Base-by-base conservation (phyloP, 2,888 invertebrate genomes). In the Luperina testacea region DNA sequence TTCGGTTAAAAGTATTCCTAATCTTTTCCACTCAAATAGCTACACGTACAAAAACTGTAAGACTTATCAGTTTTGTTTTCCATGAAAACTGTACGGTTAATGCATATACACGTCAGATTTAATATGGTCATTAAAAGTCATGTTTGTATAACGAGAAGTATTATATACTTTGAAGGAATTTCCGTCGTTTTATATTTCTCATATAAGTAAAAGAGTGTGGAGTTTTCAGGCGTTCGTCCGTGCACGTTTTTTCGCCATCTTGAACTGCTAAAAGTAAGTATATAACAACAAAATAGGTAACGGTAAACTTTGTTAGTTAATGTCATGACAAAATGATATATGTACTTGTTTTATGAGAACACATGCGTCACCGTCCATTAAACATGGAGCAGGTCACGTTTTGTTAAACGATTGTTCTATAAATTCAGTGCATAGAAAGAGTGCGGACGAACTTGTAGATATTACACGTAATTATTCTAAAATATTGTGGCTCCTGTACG, bases 61-160 rank as follows among this genome's bases (percentile, higher is more conserved):
- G 80, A 82, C 74, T 85, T 85, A 85, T 85, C 82, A 85, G 72
- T 64, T 69, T 80, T 70, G 67, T 80, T 80, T 75, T 80, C 76
- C 72, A 32, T 11, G 80, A 75, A 80, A 85, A 80, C 72, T 82
- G 45, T 75, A 77, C 85, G 82, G 82, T 77, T 85, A 57, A 64
- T 85, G 82, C 72, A 53, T 13, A 51, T 20, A 85, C 85, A 85
- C 59, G 85, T 73, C 24, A 67, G 63, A 77, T 82, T 82, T 85
- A 85, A 85, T 82, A 48, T 57, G 70, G 68, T 85, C 67, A 85
- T 85, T 85, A 85, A 82, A 85, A 80, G 67, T 24, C 77, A 75
- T 85, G 84, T 85, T 82, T 68, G 69, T 67, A 27, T 75, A 64
- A 72, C 65, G 74, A 85, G 77, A 76, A 78, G 32, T 84, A 63